Conservation (phyloP, 2,113 vertebrate species). For the Cnemophilus loriae region DNA sequence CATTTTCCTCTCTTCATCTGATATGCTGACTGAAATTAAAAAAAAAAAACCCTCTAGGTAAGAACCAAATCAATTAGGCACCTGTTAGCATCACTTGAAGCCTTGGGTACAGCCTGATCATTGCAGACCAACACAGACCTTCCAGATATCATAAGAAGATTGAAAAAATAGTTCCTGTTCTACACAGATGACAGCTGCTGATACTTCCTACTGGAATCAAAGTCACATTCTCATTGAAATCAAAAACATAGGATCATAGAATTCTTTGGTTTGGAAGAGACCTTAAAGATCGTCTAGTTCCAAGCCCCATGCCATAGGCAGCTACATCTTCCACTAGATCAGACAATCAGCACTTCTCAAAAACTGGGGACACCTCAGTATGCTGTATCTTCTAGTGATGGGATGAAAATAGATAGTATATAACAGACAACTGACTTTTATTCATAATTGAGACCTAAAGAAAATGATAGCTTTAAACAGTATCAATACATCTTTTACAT, state of each 20-base stretch:
- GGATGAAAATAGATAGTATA: not conserved
- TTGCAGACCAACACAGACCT: not conserved
- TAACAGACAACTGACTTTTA: not conserved
- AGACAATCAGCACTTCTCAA: not conserved
- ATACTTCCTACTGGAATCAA: not conserved
- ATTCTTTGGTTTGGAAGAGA: not conserved
- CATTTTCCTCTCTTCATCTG: not conserved
- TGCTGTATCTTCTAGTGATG: not conserved
- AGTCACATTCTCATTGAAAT: not conserved
- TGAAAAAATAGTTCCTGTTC: not conserved
- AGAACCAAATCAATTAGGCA: not conserved
- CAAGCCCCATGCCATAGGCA: rapidly evolving
- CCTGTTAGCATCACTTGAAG: not conserved
- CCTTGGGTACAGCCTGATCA: not conserved
- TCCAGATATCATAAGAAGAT: not conserved
- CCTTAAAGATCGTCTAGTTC: not conserved
- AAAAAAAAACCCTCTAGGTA: not conserved
- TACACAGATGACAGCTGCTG: not conserved
- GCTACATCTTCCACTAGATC: not conserved
- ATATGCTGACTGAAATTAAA: not conserved
- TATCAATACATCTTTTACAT: not conserved
- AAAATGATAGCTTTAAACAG: not conserved
- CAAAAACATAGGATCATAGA: not conserved
- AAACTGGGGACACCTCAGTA: not conserved
- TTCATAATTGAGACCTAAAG: not conserved